phyloP scores from a whole-genome alignment of 2,113 vertebrate genomes.

The Xenotilapia caudafasciata region DNA sequence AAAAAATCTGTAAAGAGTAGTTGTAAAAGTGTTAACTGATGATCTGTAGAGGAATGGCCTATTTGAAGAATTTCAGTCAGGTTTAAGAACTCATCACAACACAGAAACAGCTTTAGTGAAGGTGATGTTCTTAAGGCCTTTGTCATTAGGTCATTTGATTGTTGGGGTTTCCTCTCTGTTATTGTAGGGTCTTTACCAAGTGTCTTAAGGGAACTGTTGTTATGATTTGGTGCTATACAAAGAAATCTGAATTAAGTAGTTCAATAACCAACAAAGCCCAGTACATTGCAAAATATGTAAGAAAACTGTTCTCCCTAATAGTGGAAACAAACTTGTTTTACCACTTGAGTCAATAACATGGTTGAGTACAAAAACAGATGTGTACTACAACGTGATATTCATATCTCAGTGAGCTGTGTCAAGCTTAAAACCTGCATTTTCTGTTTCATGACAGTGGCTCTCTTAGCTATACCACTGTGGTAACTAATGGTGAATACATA shows the following conservation, averaged over 20 bases:
- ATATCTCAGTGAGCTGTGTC: background rate
- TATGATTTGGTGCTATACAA: background rate
- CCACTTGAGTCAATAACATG: background rate
- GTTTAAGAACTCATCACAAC: background rate
- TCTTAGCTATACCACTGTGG: background rate
- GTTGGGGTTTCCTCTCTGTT: background rate
- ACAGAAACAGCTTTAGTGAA: background rate
- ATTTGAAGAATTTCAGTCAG: background rate
- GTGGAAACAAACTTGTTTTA: background rate
- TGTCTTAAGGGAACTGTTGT: background rate
- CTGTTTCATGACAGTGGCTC: background rate
- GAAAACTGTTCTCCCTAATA: background rate
- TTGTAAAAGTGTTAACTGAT: background rate
- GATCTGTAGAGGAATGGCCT: background rate
- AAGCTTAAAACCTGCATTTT: background rate
- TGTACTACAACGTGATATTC: background rate
- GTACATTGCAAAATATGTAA: background rate
- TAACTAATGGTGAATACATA: background rate
- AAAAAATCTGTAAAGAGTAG: background rate
- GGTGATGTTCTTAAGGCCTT: background rate
- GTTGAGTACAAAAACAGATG: background rate
- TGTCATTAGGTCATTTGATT: background rate
- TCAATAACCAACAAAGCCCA: background rate
- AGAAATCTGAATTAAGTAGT: background rate
- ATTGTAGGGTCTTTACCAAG: background rate